Evolutionary conservation across 2,797 vertebrate species (phyloP), one percentile per base, ranked within the genome.

Genomic region (Parauchenoglanis punctatus): DNA sequence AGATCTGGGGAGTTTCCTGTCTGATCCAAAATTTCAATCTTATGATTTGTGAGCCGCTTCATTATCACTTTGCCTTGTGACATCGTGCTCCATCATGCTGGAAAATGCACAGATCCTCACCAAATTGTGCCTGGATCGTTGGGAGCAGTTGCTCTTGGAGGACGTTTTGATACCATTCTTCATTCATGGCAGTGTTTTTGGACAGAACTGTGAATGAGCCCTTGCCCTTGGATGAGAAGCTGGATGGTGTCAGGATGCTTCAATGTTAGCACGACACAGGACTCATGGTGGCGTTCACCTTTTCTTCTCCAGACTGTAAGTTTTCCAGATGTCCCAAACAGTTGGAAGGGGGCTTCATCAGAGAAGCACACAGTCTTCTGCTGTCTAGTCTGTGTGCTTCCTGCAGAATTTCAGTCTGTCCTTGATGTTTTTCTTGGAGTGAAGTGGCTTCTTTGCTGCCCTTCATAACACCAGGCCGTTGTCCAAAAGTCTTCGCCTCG

Each of bases 51-150:
- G 7, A 59, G 18, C 58, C 58, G 20, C 58, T 59, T 59, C 8
- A 20, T 59, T 20, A 59, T 59, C 73, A 76, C 73, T 49, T 52
- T 76, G 73, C 17, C 46, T 76, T 76, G 20, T 76, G 46, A 76
- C 23, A 76, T n/a, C 7, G 40, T 52, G 44, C 73, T 76, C 73
- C 73, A 76, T 52, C 73, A 52, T 52, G 73, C 40, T 25, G 44
- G 46, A 15, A 76, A 52, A 59, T 10, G 1, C 20, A 59, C 18
- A 3, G 15, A 15, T 17, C 54, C 11, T 54, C 52, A 4, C 13
- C 54, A 56, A 56, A 56, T 17, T 56, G 54, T 0, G 15, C 15
- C 13, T 17, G 54, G 54, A 56, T 56, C 2, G 18, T 75, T 75
- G 40, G 13, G 20, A 75, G 72, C 20, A 75, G 4, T 75, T 75